Conservation (phyloP, 64 coral and sea anemone species). For the Pocillopora damicornis region DNA sequence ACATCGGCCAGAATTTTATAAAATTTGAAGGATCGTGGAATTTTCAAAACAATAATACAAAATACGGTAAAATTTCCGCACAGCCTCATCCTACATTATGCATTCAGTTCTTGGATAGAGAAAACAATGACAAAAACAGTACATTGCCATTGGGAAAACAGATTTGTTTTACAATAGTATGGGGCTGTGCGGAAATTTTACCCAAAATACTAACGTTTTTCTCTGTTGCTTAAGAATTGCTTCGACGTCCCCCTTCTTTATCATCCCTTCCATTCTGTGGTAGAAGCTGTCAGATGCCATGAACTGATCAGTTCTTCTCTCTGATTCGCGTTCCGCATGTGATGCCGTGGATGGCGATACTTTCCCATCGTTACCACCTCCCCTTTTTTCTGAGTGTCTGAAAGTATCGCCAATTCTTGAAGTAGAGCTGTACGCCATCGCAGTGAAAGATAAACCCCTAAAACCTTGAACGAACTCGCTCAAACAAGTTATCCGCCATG, state of each 20-base stretch:
- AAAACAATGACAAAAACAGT: no score
- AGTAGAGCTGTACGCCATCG: not conserved
- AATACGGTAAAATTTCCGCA: no score
- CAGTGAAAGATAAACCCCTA: not conserved
- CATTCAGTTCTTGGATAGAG: no score
- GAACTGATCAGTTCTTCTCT: not conserved
- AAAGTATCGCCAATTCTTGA: not conserved
- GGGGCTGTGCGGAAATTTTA: no score
- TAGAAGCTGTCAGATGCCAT: constrained; percentile 41
- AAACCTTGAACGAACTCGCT: not conserved
- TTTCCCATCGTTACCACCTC: not conserved
- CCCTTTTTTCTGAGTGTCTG: not conserved
- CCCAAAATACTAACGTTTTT: constrained; percentile 42
- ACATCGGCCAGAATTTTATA: no score
- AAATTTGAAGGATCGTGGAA: no score
- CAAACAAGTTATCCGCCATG: not conserved
- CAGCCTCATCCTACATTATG: no score
- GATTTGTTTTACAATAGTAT: no score
- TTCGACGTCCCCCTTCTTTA: constrained; percentile 32
- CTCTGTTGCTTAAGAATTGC: constrained; percentile 15
- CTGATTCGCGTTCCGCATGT: not conserved
- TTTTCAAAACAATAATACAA: no score
- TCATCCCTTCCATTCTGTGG: constrained; percentile 39
- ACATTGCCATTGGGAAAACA: no score
- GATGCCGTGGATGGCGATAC: not conserved